phyloP scores from a whole-genome alignment of 2,888 invertebrate genomes.

The Stegophylla sp. region DNA sequence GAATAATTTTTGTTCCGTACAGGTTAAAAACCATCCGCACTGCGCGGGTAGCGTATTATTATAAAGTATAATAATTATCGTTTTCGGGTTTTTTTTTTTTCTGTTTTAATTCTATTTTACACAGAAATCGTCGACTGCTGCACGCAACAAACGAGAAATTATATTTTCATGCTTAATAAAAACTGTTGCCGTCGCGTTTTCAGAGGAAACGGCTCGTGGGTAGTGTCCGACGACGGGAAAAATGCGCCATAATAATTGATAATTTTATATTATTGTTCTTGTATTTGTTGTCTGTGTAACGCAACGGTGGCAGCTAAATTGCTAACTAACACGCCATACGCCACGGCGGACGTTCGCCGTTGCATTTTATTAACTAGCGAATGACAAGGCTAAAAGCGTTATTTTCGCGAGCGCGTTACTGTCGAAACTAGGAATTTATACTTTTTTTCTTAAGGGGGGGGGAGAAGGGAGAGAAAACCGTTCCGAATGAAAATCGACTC shows the following conservation, averaged over 20 bases:
- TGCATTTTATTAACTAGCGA: not conserved
- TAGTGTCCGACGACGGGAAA: not conserved
- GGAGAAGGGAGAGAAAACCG: too few species aligned
- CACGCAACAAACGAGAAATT: not conserved
- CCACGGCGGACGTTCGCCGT: not conserved
- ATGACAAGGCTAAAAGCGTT: not conserved
- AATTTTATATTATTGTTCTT: not conserved
- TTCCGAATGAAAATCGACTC: too few species aligned
- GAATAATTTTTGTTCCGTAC: not conserved
- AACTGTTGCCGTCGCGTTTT: not conserved
- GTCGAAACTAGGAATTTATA: too few species aligned
- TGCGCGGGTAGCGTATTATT: too few species aligned
- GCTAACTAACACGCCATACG: not conserved
- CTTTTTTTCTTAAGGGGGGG: too few species aligned
- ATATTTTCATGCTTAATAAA: not conserved
- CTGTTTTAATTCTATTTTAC: not conserved
- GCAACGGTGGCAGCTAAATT: constrained; percentile 1
- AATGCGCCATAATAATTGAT: not conserved
- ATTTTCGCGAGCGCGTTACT: too few species aligned
- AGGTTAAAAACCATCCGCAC: too few species aligned
- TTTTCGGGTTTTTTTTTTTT: not conserved
- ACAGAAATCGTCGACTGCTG: not conserved
- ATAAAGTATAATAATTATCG: too few species aligned
- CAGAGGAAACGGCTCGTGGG: not conserved
- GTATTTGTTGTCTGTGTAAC: constrained; percentile 1